Conservation (phyloP, 2,888 invertebrate genomes). For the Thelaira solivaga region DNA sequence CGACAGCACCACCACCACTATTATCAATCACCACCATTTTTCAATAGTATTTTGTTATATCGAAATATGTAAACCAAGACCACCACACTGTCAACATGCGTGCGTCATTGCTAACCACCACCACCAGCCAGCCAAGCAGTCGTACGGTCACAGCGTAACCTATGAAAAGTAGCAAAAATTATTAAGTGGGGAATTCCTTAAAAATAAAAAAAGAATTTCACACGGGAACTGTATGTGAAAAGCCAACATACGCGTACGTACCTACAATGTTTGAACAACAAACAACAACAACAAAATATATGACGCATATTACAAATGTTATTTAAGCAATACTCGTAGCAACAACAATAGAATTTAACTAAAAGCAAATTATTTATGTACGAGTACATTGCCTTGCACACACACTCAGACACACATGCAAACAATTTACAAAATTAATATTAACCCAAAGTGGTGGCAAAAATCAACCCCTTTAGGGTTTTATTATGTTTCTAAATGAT, state of each 20-base stretch:
- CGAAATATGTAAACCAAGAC: constrained; percentile 2
- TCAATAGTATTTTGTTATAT: constrained; percentile 10
- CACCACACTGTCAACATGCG: constrained; percentile 24
- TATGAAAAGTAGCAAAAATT: constrained; percentile 30
- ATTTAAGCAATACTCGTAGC: constrained; percentile 27
- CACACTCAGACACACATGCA: too few relatives aligned
- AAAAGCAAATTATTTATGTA: not conserved
- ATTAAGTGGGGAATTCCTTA: constrained; percentile 8
- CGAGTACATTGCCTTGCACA: too few relatives aligned
- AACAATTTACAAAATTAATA: constrained; percentile 45
- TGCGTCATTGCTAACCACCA: constrained; percentile 40
- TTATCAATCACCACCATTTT: constrained; percentile 40
- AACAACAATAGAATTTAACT: not conserved
- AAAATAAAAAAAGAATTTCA: constrained; percentile 54
- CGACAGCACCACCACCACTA: constrained; percentile 40
- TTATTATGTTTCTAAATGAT: constrained; percentile 42
- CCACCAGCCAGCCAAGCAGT: constrained; percentile 2
- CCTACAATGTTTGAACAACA: constrained; percentile 47
- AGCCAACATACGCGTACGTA: constrained; percentile 45
- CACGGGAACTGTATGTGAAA: constrained; percentile 54
- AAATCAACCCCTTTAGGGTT: constrained; percentile 56
- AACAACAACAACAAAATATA: constrained; percentile 20
- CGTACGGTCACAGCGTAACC: not conserved
- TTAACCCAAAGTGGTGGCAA: constrained; percentile 58
- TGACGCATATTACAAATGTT: constrained; percentile 51